Percentiles rank a stretch among this genome's conserved stretches.
These are phyloP conservation scores for Lagopus leucura DNA, from an alignment of 2,113 vertebrate species.

Conservation along the genomic window DNA sequence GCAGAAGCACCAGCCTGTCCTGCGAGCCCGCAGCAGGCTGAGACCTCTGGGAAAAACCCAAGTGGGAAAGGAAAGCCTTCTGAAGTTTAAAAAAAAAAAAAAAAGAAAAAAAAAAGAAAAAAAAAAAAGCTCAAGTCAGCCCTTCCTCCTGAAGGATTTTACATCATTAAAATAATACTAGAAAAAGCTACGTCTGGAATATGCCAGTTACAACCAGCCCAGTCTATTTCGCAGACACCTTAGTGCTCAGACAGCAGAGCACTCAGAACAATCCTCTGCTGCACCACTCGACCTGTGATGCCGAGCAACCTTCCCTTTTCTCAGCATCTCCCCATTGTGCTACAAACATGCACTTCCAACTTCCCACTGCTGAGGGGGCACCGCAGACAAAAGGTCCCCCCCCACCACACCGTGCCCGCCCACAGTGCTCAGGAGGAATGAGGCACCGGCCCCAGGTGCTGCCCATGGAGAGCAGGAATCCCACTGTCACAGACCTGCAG, in stretches of 20 bases:
- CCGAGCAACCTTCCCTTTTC: background rate
- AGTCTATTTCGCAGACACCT: background rate
- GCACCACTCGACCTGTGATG: background rate
- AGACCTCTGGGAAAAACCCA: slow-evolving; percentile 15
- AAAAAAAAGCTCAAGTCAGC: background rate
- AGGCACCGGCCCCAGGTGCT: background rate
- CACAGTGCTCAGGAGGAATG: too few relatives aligned
- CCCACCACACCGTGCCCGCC: background rate
- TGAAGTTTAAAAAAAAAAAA: slow-evolving; percentile 8
- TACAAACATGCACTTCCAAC: background rate
- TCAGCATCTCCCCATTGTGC: background rate
- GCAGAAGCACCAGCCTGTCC: too few relatives aligned
- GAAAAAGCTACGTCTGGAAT: too few relatives aligned
- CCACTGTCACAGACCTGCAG: background rate
- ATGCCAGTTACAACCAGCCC: too few relatives aligned
- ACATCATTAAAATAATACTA: background rate
- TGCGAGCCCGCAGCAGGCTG: too few relatives aligned
- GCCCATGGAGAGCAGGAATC: background rate
- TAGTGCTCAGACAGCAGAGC: background rate
- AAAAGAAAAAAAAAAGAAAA: too few relatives aligned
- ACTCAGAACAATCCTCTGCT: background rate
- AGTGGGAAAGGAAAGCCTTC: background rate
- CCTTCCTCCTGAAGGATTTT: slow-evolving; percentile 9
- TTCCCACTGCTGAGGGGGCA: background rate
- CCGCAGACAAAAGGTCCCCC: too few relatives aligned